Conservation (phyloP, 1,140 invertebrate genomes). For the Microplitis mediator region DNA sequence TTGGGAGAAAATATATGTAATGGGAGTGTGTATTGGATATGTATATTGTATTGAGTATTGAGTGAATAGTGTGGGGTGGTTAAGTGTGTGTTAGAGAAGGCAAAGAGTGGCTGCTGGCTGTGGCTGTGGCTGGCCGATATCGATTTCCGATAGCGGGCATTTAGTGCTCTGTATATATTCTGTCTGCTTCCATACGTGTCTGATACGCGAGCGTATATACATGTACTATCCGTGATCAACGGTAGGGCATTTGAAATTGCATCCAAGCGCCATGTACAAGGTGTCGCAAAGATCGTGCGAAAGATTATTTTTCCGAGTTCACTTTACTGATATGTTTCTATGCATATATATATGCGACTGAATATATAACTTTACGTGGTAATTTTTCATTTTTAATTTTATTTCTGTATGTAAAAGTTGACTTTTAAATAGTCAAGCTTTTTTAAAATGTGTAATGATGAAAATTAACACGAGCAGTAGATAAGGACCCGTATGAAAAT, state of each 20-base stretch:
- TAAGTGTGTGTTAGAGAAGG: constrained; percentile 31
- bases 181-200: constrained; percentile 54
- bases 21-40: background rate
- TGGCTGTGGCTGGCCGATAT: constrained; percentile 56
- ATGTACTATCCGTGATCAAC: constrained; percentile 34
- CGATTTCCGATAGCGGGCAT: constrained; percentile 59
- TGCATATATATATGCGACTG: too few species aligned
- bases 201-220: constrained; percentile 45
- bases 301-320: constrained; percentile 24
- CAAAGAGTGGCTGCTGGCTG: constrained; percentile 54
- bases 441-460: too few species aligned
- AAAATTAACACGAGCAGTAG: too few species aligned
- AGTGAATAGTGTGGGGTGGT: constrained; percentile 16
- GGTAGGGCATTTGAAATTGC: constrained; percentile 13
- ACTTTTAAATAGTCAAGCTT: too few species aligned
- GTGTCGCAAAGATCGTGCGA: constrained; percentile 32
- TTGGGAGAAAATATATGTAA: background rate
- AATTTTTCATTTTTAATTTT: too few species aligned
- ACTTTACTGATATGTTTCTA: background rate
- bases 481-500: too few species aligned
- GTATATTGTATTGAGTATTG: background rate
- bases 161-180: constrained; percentile 58
- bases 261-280: constrained; percentile 31
- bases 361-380: too few species aligned
- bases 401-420: too few species aligned